Base-by-base conservation (phyloP, 2,113 vertebrate genomes). In the Rhabdomys dilectus region DNA sequence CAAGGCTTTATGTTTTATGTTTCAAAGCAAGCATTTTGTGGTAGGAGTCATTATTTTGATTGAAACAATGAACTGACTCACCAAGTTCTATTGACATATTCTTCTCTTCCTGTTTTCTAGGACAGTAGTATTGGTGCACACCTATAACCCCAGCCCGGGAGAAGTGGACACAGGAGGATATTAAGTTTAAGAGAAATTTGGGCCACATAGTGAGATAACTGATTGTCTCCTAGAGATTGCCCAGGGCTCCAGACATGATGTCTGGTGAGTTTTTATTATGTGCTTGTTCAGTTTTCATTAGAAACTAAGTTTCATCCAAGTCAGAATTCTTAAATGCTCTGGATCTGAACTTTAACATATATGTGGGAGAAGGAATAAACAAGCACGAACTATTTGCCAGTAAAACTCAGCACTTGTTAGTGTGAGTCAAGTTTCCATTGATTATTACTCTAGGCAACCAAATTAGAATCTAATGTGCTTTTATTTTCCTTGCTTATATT, bases 31-130 rank as follows among this genome's bases (percentile, higher is more conserved):
- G 93, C 8, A 17, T 56, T 93, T 77, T 48, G 0, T 95, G 60
- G 19, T 24, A 76, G 91, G 66, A 60, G 4, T 81, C 15, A 70
- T 91, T 51, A 89, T 89, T 96, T 94, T 93, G 26, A 96, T 48
- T 87, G 56, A 91, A 89, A 75, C n/a, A 22, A 75, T 77, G 53
- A 78, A 4, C 7, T 84, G 17, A 82, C 29, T 5, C 16, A 76
- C 26, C 15, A 78, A 85, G 56, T 91, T 90, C 39, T 45, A 66
- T 19, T 64, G 60, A 42, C 77, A 80, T 51, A 42, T 12, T 26
- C 24, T 92, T 31, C 85, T 76, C 24, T 85, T 39, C 36, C 13
- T 89, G 0, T 21, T 45, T 89, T 19, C 42, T 70, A 34, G 15
- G 48, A 39, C 58, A 45, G 16, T 24, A 36, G 12, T n/a, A 22